Base-by-base conservation (phyloP, 1,140 invertebrate species). In the Pygmarrhopalites habei region DNA sequence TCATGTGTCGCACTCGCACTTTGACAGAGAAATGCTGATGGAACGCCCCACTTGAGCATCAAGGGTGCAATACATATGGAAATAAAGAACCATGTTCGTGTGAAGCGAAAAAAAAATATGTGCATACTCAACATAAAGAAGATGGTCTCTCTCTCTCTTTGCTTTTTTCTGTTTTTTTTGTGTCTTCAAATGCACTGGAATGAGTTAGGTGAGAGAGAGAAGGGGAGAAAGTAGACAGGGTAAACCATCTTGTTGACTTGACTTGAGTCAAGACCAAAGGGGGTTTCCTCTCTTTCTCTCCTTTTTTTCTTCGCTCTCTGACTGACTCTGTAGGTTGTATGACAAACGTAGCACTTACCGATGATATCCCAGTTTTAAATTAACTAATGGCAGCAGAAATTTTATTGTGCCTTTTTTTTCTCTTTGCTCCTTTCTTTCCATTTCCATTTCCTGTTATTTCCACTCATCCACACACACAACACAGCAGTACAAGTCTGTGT, bases 11-110 rank as follows among this genome's bases (percentile, higher is more conserved):
- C 58, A 60, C 46, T 60, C 46, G 29, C 29, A 25, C 26, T 47
- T 30, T 29, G 46, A 32, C 58, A 60, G 46, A 58, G 46, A 49
- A 35, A 60, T 30, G 46, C 28, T 60, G 58, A 60, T 60, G 58
- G 58, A 60, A 52, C 49, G 49, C 49, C 49, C 49, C 25, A 52
- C 28, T 52, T 52, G 49, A 26, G 23, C 10, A 28, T 52, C 49
- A 52, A n/a, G 58, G 58, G 44, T 51, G 46, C 43, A 26, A 52
- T 52, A 15, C 49, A 52, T 26, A 7, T 7, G 3, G 25, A 52
- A 52, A 52, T 26, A 52, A 52, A 52, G 49, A 26, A 52, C 14
- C 49, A 7, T 35, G 32, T 56, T 39, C 46, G 19, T 51, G 30
- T 32, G 30, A 32, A 35, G 29, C 14, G n/a, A n/a, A n/a, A n/a